A percentile compares a stretch with the other conserved stretches of the same genome.
Conservation (phyloP, 1,140 invertebrate genomes). For the Carposina sasakii region DNA sequence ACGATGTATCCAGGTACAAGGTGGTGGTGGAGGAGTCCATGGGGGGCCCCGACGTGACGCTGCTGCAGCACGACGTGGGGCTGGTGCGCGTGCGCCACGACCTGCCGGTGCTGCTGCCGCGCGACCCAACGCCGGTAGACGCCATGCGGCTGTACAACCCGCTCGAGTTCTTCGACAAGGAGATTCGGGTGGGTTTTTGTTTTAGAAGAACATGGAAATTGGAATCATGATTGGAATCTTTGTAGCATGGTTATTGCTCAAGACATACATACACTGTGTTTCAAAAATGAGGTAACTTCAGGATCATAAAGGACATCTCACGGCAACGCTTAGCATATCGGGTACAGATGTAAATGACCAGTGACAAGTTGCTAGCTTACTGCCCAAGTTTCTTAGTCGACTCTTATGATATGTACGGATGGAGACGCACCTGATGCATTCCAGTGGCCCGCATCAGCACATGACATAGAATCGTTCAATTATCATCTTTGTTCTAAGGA, state of each 20-base stretch:
- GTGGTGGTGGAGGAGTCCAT: constrained; percentile 41
- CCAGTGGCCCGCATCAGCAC: too few relatives aligned
- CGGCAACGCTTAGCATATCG: too few relatives aligned
- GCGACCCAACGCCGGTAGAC: constrained; percentile 15
- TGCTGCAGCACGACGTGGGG: constrained; percentile 55
- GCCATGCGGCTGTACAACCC: constrained; percentile 28
- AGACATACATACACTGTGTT: not conserved
- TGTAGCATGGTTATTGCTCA: not conserved
- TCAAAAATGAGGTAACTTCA: too few relatives aligned
- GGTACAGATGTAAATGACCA: too few relatives aligned
- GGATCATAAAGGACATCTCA: too few relatives aligned
- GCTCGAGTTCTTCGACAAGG: constrained; percentile 18
- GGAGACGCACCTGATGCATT: too few relatives aligned
- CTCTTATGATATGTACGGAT: too few relatives aligned
- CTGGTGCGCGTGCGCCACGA: constrained; percentile 39
- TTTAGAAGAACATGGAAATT: not conserved
- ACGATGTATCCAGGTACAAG: constrained; percentile 26
- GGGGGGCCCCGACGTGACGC: constrained; percentile 38
- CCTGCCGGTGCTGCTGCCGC: constrained; percentile 26
- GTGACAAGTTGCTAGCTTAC: not conserved
- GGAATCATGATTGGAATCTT: not conserved
- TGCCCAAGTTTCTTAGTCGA: not conserved
- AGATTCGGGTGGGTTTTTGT: constrained; percentile 25
- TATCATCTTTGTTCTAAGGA: too few relatives aligned
- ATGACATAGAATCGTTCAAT: too few relatives aligned